Evolutionary conservation across 1,140 invertebrate genomes (phyloP).

Genomic region (Drosophila pallidifrons): DNA sequence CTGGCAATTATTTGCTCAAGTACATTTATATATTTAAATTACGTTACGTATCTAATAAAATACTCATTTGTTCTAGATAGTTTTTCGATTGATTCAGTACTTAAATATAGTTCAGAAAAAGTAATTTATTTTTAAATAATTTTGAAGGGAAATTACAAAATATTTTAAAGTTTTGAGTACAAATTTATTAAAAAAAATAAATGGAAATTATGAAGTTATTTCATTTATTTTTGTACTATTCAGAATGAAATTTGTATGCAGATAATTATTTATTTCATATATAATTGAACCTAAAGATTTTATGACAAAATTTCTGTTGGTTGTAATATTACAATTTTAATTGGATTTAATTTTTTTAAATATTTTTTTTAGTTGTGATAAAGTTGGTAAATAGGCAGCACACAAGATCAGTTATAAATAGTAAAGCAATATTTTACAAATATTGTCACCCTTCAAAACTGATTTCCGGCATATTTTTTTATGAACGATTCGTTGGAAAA

Average conservation of each 20-base stretch:
- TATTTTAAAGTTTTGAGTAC: too few relatives aligned
- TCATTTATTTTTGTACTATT: too few relatives aligned
- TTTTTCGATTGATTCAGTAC: too few relatives aligned
- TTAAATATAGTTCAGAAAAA: too few relatives aligned
- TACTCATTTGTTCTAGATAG: too few relatives aligned
- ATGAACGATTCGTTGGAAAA: neutral
- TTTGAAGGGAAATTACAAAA: too few relatives aligned
- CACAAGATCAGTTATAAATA: neutral
- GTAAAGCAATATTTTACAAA: conserved; percentile 5
- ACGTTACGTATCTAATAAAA: neutral
- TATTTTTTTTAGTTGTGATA: neutral
- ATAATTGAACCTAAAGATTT: neutral
- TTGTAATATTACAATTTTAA: neutral
- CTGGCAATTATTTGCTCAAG: neutral
- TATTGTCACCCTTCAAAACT: neutral
- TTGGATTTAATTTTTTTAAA: neutral
- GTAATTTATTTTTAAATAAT: too few relatives aligned
- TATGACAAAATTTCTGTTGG: neutral
- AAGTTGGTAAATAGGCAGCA: neutral
- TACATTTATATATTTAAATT: conserved; percentile 9
- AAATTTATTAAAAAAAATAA: too few relatives aligned
- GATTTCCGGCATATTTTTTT: conserved; percentile 8
- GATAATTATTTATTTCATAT: neutral
- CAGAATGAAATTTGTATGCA: neutral
- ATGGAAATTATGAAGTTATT: too few relatives aligned